Conservation (phyloP, 2,797 vertebrate genomes). For the Tadarida brasiliensis region DNA sequence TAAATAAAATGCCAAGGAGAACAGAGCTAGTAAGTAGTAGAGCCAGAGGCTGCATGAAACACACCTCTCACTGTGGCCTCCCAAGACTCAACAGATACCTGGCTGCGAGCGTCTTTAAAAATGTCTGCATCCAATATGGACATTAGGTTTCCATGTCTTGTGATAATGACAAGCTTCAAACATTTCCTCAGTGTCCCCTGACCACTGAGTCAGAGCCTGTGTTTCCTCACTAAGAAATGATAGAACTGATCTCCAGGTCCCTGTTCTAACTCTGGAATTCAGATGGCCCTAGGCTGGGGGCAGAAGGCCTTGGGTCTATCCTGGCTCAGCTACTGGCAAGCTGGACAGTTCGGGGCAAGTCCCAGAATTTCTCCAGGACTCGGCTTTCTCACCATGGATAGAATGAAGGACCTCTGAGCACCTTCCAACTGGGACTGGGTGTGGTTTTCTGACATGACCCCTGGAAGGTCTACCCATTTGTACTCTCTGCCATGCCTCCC, state of each 20-base stretch:
- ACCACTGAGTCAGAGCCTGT: not conserved
- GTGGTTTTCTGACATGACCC: not conserved
- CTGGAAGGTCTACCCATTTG: not conserved
- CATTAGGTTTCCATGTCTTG: not conserved
- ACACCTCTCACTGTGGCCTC: not conserved
- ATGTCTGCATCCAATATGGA: not conserved
- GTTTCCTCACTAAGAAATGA: not conserved
- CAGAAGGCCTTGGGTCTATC: not conserved
- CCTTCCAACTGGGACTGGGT: not conserved
- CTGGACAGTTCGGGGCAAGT: not conserved
- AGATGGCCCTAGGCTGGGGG: not conserved
- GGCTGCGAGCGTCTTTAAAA: not conserved
- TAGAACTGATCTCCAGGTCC: not conserved
- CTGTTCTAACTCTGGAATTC: not conserved
- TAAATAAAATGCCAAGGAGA: not conserved
- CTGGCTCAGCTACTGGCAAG: not conserved
- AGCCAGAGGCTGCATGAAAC: not conserved
- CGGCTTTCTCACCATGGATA: not conserved
- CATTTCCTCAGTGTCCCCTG: not conserved
- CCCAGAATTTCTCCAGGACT: not conserved
- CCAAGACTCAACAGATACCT: not conserved
- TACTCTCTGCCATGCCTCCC: not conserved
- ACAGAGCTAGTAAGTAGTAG: not conserved
- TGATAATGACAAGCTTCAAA: not conserved
- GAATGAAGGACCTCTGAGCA: not conserved